Percentiles rank a stretch among this genome's conserved stretches.
phyloP scores from a whole-genome alignment of 2,888 invertebrate genomes.

The Minunthozetes semirufus region DNA sequence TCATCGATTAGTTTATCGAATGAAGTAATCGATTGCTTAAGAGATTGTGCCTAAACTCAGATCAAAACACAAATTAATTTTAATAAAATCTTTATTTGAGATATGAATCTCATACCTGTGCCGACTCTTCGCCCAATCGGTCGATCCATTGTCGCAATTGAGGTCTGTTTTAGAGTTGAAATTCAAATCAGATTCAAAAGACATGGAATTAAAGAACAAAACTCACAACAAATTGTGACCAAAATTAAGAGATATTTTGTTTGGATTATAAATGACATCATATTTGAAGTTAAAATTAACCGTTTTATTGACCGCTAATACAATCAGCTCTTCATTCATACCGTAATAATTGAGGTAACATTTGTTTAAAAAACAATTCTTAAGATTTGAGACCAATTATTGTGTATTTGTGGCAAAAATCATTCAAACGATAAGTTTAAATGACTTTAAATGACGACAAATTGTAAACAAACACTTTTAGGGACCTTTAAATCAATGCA shows the following conservation, averaged over 20 bases:
- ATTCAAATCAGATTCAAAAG: background rate
- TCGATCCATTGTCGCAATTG: conserved; percentile 25
- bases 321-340: background rate
- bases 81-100: no score
- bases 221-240: background rate
- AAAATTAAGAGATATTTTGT: background rate
- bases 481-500: no score
- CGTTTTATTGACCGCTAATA: background rate
- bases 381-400: background rate
- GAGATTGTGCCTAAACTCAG: conserved; percentile 32
- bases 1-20: conserved; percentile 19
- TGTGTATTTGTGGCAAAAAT: background rate
- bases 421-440: no score
- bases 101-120: conserved; percentile 29
- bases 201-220: background rate
- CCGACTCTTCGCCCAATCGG: conserved; percentile 35
- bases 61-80: background rate
- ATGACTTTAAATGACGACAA: no score
- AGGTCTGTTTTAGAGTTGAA: background rate
- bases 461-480: no score
- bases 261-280: background rate
- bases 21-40: conserved; percentile 36
- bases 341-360: background rate
- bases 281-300: background rate
- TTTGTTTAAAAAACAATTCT: background rate